Conservation (phyloP, 2,888 invertebrate species). For the Branchinecta sandiegonensis region DNA sequence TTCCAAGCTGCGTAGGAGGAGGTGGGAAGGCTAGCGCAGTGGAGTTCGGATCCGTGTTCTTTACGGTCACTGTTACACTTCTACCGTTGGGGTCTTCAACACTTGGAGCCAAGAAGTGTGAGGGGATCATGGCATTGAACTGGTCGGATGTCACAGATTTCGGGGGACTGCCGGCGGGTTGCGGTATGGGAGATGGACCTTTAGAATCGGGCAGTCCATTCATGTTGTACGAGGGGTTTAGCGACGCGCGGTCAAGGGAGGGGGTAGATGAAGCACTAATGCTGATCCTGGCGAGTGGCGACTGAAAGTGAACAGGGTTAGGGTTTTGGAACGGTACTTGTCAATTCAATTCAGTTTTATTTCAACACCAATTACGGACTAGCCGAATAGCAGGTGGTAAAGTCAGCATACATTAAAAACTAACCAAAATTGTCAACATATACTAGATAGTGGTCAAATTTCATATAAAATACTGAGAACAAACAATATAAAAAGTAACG, state of each 20-base stretch:
- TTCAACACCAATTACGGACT: too few species aligned
- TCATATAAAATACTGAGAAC: too few species aligned
- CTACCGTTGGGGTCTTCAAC: conserved; percentile 34
- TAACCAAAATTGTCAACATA: too few species aligned
- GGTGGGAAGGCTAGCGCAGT: conserved; percentile 61
- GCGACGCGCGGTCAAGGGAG: not conserved
- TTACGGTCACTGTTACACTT: conserved; percentile 67
- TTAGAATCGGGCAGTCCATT: not conserved
- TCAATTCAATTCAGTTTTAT: too few species aligned
- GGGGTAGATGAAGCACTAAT: not conserved
- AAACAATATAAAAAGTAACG: too few species aligned
- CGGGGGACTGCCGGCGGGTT: conserved; percentile 17
- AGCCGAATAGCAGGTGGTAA: too few species aligned
- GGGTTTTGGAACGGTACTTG: too few species aligned
- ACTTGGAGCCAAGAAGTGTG: conserved; percentile 52
- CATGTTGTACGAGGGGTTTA: not conserved
- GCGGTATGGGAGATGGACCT: conserved; percentile 21
- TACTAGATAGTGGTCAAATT: too few species aligned
- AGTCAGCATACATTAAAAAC: too few species aligned
- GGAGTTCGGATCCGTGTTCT: conserved; percentile 49
- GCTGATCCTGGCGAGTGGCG: conserved; percentile 27
- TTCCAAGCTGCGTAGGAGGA: conserved; percentile 64
- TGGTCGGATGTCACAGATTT: conserved; percentile 83
- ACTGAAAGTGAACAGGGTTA: conserved; percentile 23
- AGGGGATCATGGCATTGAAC: conserved; percentile 87